These are phyloP conservation scores for Pseudococcus longispinus DNA, from an alignment of 2,888 invertebrate species.

Conservation along the genomic window DNA sequence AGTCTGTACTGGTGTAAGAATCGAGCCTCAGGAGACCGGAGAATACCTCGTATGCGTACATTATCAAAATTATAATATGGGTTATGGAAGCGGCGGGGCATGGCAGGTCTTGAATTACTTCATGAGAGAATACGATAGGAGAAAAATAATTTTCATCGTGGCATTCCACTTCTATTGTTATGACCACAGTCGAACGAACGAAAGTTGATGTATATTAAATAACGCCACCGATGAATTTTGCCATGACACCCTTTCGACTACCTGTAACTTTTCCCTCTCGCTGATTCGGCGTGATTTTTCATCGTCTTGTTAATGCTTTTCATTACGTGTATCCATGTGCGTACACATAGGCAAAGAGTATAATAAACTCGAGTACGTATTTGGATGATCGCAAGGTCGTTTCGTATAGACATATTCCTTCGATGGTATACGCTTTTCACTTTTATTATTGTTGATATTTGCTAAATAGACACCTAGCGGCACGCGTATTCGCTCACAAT, in stretches of 20 bases:
- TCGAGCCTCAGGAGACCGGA: background rate
- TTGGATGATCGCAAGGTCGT: background rate
- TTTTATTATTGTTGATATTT: background rate
- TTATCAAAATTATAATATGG: constrained; percentile 33
- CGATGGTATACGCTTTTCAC: constrained; percentile 24
- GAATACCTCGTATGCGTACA: background rate
- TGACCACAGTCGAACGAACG: background rate
- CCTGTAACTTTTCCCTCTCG: background rate
- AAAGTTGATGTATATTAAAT: constrained; percentile 14
- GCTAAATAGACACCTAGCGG: background rate
- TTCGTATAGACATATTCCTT: background rate
- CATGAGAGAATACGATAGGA: constrained; percentile 21
- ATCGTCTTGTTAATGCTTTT: background rate
- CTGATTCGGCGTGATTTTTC: background rate
- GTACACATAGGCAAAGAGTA: background rate
- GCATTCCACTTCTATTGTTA: constrained; percentile 19
- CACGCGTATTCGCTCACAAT: background rate
- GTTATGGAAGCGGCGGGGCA: background rate
- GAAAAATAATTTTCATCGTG: constrained; percentile 13
- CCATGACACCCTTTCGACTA: constrained; percentile 33
- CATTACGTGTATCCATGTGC: background rate
- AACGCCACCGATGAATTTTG: background rate
- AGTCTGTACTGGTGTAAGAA: background rate
- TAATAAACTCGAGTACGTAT: background rate
- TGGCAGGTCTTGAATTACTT: background rate